Percentiles rank a stretch among this genome's conserved stretches.
Evolutionary conservation across 2,113 vertebrate genomes (phyloP).

Genomic region (Mirounga angustirostris): DNA sequence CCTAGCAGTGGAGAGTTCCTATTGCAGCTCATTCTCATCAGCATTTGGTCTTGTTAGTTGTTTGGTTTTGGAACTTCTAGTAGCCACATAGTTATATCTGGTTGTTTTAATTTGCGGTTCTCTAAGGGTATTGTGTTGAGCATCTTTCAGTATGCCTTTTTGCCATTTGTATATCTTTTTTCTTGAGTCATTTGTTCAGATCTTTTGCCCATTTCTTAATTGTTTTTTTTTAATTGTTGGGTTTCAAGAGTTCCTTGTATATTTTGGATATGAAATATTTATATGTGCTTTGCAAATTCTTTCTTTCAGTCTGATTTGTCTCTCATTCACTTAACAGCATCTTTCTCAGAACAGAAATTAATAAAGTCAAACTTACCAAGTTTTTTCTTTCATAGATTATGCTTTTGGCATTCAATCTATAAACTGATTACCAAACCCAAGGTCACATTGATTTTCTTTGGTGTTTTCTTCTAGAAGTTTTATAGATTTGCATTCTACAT

Average conservation of each 20-base stretch:
- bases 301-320: neutral
- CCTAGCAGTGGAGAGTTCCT: neutral
- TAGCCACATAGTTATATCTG: neutral
- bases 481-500: neutral
- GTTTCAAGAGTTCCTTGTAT: neutral
- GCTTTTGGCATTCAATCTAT: neutral
- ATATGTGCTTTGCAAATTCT: neutral
- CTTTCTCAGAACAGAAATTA: neutral
- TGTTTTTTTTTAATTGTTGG: neutral
- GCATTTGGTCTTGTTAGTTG: neutral
- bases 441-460: neutral
- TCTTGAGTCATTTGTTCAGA: neutral
- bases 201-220: neutral
- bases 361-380: neutral
- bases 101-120: neutral
- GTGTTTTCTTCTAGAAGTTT: neutral
- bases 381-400: neutral
- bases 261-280: neutral
- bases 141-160: neutral
- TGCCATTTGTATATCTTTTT: neutral
- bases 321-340: constrained; percentile 1
- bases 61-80: neutral
- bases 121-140: neutral
- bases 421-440: neutral
- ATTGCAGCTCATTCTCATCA: neutral